These are phyloP conservation scores for Labroides dimidiatus DNA, from an alignment of 2,797 vertebrate genomes.

Conservation along the genomic window DNA sequence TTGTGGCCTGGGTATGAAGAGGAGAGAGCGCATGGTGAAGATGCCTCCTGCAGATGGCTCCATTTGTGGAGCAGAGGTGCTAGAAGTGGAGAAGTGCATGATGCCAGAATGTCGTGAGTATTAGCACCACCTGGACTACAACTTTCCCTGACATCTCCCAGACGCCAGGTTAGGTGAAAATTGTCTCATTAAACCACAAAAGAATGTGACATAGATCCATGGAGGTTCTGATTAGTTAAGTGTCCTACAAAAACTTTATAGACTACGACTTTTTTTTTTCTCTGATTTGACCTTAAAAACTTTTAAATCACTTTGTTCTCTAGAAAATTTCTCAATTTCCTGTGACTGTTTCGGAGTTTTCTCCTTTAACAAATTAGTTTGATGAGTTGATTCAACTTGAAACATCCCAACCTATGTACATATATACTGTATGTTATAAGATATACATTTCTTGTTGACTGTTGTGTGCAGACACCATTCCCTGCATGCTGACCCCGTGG, in stretches of 20 bases:
- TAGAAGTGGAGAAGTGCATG: slow-evolving; percentile 97
- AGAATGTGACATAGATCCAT: background rate
- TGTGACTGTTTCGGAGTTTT: background rate
- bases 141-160: slow-evolving; percentile 11
- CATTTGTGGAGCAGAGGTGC: slow-evolving; percentile 92
- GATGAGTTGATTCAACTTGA: background rate
- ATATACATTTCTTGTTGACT: slow-evolving; percentile 12
- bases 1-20: slow-evolving; percentile 95
- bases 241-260: background rate
- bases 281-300: too few relatives aligned
- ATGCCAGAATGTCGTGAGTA: slow-evolving; percentile 99
- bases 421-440: background rate
- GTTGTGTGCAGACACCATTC: slow-evolving; percentile 91
- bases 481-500: slow-evolving; percentile 95
- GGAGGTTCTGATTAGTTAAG: slow-evolving; percentile 1
- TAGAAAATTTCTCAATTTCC: background rate
- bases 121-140: slow-evolving; percentile 13
- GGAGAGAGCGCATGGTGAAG: slow-evolving; percentile 94
- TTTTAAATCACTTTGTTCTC: too few relatives aligned
- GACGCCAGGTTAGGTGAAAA: slow-evolving; percentile 14
- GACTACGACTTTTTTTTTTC: background rate
- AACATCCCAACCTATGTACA: background rate
- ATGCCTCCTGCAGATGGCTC: slow-evolving; percentile 96
- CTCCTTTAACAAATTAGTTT: background rate
- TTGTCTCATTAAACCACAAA: slow-evolving; percentile 1